Evolutionary conservation across 2,113 vertebrate species (phyloP).

Genomic region (Herpailurus yagouaroundi): DNA sequence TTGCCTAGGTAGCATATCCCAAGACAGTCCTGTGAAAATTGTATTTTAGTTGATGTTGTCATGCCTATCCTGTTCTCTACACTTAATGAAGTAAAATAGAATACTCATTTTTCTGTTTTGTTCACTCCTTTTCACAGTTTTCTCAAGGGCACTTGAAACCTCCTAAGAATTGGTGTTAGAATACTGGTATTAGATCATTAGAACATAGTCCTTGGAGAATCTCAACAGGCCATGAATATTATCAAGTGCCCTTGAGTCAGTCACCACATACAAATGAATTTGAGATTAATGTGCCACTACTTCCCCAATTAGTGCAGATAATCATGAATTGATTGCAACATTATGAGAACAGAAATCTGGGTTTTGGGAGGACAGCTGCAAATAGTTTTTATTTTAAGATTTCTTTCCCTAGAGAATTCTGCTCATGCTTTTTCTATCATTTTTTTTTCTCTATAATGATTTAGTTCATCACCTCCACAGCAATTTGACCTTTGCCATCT

Average conservation of each 20-base stretch:
- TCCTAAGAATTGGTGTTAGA: constrained; percentile 13
- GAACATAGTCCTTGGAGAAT: constrained; percentile 22
- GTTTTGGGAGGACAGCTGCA: neutral
- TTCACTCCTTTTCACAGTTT: constrained; percentile 19
- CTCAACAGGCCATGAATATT: constrained; percentile 52
- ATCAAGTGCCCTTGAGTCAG: constrained; percentile 61
- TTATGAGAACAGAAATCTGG: constrained; percentile 29
- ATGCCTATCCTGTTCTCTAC: neutral
- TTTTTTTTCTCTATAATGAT: constrained; percentile 28
- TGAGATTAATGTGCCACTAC: constrained; percentile 39
- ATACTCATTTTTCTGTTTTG: constrained; percentile 51
- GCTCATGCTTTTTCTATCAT: neutral
- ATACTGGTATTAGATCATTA: constrained; percentile 39
- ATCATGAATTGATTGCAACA: constrained; percentile 69
- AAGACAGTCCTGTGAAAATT: neutral
- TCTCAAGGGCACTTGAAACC: constrained; percentile 15
- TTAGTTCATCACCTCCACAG: neutral
- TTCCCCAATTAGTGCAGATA: constrained; percentile 63
- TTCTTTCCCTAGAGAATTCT: neutral
- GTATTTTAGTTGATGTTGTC: constrained; percentile 25
- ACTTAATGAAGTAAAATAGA: constrained; percentile 61
- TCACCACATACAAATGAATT: constrained; percentile 54
- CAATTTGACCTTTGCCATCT: neutral
- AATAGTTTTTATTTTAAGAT: constrained; percentile 47
- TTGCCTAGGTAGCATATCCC: neutral